Base-by-base conservation (phyloP, 64 coral and sea anemone genomes). In the Anthopleura sola region DNA sequence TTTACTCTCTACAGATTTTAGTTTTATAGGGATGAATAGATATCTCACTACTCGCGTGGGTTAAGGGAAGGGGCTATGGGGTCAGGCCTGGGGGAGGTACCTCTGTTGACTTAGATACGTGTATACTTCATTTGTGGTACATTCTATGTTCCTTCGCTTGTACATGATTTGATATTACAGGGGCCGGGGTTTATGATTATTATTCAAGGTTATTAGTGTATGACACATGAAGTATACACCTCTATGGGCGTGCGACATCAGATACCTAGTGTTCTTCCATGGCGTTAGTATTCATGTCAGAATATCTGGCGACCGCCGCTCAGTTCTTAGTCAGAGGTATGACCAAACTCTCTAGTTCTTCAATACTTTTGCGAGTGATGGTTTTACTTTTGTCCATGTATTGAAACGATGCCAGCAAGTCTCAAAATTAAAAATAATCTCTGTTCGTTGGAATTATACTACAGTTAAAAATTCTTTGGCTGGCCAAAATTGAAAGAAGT, bases 1-100 rank as follows among this genome's bases (percentile, higher is more conserved):
- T 69, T 34, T 69, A 15, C 26, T 69, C 66, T 32, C 66, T 69
- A 69, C 66, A 69, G 66, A 69, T 69, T 69, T 32, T 69, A 69
- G 26, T 69, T 29, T 69, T 69, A 69, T 69, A 32, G 29, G 66
- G 29, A 26, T 15, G 66, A 19, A 0, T 64, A 23, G 60, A 64
- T 26, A 64, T 10, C 3, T 6, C 40, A 56, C 58, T 21, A n/a
- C 58, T 23, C 10, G 21, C 3, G 23, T 53, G 50, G 50, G 6
- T 53, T 17, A 53, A 13, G 18, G 58, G 58, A 21, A 62, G 58
- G 58, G 58, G 24, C 21, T 62, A 26, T 62, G 23, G 18, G 58
- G 58, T 23, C 7, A 23, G 58, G 6, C 58, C 20, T 26, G 0
- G 66, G 66, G 66, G 24, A 34, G 66, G 66, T 32, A 69, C 66